Evolutionary conservation across 2,888 invertebrate genomes (phyloP).

Genomic region (Lordiphosa andalusiaca): DNA sequence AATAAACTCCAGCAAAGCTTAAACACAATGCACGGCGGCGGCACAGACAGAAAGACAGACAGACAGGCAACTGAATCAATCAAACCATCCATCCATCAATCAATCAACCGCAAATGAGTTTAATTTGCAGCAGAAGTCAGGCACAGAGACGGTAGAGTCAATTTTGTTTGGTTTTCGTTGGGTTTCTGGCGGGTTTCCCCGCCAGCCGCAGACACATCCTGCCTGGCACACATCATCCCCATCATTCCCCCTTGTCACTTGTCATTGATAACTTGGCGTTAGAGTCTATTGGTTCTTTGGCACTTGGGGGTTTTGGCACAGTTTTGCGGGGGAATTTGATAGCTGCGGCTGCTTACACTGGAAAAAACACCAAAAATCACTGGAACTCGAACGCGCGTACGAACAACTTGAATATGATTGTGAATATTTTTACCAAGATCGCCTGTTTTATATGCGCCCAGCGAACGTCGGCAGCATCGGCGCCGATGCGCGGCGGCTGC

Average conservation of each 20-base stretch:
- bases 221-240: too few relatives aligned
- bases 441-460: constrained; percentile 67
- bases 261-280: too few relatives aligned
- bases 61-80: constrained; percentile 53
- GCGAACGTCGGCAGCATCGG: constrained; percentile 37
- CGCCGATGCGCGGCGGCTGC: constrained; percentile 22
- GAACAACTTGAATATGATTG: constrained; percentile 70
- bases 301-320: too few relatives aligned
- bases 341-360: constrained; percentile 20
- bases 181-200: background rate
- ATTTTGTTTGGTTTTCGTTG: constrained; percentile 19
- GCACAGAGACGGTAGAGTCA: constrained; percentile 52
- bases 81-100: constrained; percentile 71
- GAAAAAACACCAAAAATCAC: constrained; percentile 17
- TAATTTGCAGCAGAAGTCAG: constrained; percentile 54
- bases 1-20: constrained; percentile 60
- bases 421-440: constrained; percentile 69
- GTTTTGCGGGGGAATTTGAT: background rate
- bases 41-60: constrained; percentile 17
- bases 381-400: constrained; percentile 56
- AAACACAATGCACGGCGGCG: constrained; percentile 60
- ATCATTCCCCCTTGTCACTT: too few relatives aligned
- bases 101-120: constrained; percentile 67
- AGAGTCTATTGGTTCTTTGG: too few relatives aligned
- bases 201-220: too few relatives aligned